Evolutionary conservation across 2,888 invertebrate genomes (phyloP).

Genomic region (Mechanitis mazaeus): DNA sequence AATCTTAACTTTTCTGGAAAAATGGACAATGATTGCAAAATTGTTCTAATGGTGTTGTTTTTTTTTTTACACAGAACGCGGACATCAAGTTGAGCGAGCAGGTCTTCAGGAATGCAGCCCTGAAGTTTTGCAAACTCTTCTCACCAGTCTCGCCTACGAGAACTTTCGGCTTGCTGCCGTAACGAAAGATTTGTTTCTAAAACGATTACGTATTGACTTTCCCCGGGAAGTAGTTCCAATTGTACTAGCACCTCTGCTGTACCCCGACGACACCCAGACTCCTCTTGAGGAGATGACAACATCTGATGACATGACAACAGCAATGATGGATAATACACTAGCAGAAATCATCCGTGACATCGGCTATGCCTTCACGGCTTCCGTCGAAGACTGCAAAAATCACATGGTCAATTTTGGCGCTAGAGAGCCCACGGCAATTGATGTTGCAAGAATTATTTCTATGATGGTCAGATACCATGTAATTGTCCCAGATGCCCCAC

Average conservation of each 20-base stretch:
- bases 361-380: slow-evolving; percentile 91
- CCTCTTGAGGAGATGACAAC: slow-evolving; percentile 80
- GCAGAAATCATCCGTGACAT: slow-evolving; percentile 94
- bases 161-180: slow-evolving; percentile 82
- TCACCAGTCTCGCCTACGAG: slow-evolving; percentile 79
- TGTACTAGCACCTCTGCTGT: slow-evolving; percentile 91
- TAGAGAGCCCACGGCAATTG: slow-evolving; percentile 87
- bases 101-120: slow-evolving; percentile 94
- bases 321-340: slow-evolving; percentile 85
- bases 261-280: slow-evolving; percentile 84
- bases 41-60: slow-evolving; percentile 5
- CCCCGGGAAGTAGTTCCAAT: slow-evolving; percentile 92
- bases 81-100: slow-evolving; percentile 83
- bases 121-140: slow-evolving; percentile 90
- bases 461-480: slow-evolving; percentile 91
- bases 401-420: slow-evolving; percentile 88
- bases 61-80: slow-evolving; percentile 69
- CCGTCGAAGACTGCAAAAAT: slow-evolving; percentile 91
- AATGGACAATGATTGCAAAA: slow-evolving; percentile 6
- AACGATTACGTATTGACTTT: slow-evolving; percentile 89
- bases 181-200: slow-evolving; percentile 87
- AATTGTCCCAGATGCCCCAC: slow-evolving; percentile 79
- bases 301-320: slow-evolving; percentile 77
- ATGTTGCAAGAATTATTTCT: slow-evolving; percentile 89
- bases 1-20: slow-evolving; percentile 7